Conservation (phyloP, 2,888 invertebrate genomes). For the Pammene aurita region DNA sequence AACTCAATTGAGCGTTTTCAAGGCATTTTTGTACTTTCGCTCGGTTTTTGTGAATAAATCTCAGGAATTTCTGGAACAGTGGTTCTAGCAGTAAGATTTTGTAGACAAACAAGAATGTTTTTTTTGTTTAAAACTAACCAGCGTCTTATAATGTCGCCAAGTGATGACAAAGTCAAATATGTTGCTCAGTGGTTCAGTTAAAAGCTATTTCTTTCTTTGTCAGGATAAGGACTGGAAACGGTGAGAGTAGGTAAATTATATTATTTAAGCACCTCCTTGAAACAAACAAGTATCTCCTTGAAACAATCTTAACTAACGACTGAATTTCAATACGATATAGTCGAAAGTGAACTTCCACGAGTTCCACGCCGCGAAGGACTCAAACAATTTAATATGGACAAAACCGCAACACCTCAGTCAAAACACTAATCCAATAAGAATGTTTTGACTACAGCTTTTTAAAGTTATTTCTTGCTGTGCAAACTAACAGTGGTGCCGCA, state of each 20-base stretch:
- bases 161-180: too few relatives aligned
- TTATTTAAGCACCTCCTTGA: background rate
- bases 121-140: too few relatives aligned
- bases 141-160: too few relatives aligned
- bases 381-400: background rate
- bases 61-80: slow-evolving; percentile 2
- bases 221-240: too few relatives aligned
- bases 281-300: background rate
- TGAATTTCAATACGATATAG: too few relatives aligned
- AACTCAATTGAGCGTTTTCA: slow-evolving; percentile 44
- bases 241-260: too few relatives aligned
- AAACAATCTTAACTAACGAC: background rate
- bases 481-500: slow-evolving; percentile 49
- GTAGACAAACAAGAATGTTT: background rate
- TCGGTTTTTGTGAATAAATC: slow-evolving; percentile 5
- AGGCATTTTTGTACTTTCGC: slow-evolving; percentile 6
- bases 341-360: too few relatives aligned
- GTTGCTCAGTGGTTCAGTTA: too few relatives aligned
- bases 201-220: too few relatives aligned
- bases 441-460: background rate
- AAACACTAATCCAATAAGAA: background rate
- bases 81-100: background rate
- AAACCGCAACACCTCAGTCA: background rate
- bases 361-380: too few relatives aligned
- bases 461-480: slow-evolving; percentile 4